These are phyloP conservation scores for Forpus xanthops DNA, from an alignment of 2,797 vertebrate species.

Conservation along the genomic window DNA sequence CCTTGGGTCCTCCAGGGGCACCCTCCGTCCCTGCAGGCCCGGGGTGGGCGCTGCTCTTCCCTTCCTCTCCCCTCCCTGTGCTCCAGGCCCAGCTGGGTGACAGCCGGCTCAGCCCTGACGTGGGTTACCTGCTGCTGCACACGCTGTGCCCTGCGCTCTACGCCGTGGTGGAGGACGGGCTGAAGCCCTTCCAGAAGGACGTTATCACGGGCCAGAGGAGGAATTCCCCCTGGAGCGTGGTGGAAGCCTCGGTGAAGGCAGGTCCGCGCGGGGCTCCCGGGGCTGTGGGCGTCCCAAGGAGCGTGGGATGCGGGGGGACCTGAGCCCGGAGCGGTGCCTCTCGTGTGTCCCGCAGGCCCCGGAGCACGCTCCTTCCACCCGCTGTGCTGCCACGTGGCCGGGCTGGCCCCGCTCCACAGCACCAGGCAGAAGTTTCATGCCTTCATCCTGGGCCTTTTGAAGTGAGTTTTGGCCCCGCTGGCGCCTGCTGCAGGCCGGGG, in stretches of 20 bases:
- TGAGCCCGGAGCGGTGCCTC: neutral
- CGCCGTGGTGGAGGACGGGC: conserved; percentile 86
- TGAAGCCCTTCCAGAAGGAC: conserved; percentile 95
- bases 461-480: conserved; percentile 78
- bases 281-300: neutral
- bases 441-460: conserved; percentile 92
- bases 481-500: neutral
- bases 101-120: conserved; percentile 89
- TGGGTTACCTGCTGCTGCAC: conserved; percentile 90
- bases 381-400: conserved; percentile 84
- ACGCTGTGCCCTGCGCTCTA: conserved; percentile 90
- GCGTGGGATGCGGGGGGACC: neutral
- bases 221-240: conserved; percentile 90
- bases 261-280: conserved; percentile 66
- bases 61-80: neutral
- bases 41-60: neutral
- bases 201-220: conserved; percentile 90
- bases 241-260: conserved; percentile 88
- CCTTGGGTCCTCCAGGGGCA: neutral
- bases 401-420: conserved; percentile 85
- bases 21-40: neutral
- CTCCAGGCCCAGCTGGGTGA: conserved; percentile 91
- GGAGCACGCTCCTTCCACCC: conserved; percentile 77
- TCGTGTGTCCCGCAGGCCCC: conserved; percentile 67
- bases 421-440: conserved; percentile 90